Evolutionary conservation across 2,797 vertebrate species (phyloP).

Genomic region (Macrochelys suwanniensis): DNA sequence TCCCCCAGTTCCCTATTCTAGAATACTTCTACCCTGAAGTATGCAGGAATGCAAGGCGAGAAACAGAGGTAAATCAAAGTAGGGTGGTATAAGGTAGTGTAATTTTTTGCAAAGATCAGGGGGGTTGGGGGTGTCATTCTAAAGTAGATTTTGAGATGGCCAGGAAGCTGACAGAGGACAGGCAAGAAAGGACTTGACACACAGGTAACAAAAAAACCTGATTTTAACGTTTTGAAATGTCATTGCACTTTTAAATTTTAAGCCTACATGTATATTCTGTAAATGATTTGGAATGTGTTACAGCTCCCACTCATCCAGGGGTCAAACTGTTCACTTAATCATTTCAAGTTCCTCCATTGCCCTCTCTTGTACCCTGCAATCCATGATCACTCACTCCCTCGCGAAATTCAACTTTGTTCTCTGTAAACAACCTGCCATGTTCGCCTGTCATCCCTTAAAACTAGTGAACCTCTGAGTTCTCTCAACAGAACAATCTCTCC

Average conservation of each 20-base stretch:
- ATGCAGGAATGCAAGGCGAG: background rate
- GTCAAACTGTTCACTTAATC: background rate
- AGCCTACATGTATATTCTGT: background rate
- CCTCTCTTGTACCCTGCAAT: slow-evolving; percentile 42
- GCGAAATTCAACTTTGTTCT: background rate
- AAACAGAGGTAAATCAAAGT: background rate
- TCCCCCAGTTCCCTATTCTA: background rate
- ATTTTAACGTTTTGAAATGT: background rate
- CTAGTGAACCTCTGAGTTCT: slow-evolving; percentile 58
- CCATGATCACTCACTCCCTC: slow-evolving; percentile 52
- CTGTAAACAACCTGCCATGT: background rate
- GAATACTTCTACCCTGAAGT: background rate
- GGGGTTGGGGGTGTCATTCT: background rate
- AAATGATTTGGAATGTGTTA: slow-evolving; percentile 33
- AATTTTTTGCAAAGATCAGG: background rate
- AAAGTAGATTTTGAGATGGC: background rate
- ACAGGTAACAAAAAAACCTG: background rate
- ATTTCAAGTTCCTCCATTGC: slow-evolving; percentile 24
- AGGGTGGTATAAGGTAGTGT: background rate
- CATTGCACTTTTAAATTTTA: slow-evolving; percentile 1
- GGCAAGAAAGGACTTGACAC: background rate
- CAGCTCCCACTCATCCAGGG: slow-evolving; percentile 11
- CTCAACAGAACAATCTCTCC: slow-evolving; percentile 16
- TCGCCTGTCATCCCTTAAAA: background rate
- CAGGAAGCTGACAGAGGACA: background rate